phyloP scores from a whole-genome alignment of 2,888 invertebrate genomes.

The Clivina fossor region DNA sequence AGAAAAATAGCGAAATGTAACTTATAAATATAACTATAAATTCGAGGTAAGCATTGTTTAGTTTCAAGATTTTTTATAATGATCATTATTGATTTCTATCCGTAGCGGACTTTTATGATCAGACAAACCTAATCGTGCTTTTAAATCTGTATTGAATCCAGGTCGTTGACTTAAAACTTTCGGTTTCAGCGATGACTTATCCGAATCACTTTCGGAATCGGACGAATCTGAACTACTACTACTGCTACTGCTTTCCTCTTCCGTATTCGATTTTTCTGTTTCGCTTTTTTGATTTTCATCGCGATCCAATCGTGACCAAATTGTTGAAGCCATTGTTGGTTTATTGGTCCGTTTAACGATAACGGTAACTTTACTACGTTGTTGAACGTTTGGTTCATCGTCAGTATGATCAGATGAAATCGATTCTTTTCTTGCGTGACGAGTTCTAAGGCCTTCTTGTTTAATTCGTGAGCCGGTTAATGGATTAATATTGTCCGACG shows the following conservation, averaged over 20 bases:
- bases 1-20: too few species aligned
- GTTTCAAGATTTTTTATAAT: slow-evolving; percentile 40
- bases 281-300: slow-evolving; percentile 36
- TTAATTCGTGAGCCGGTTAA: slow-evolving; percentile 7
- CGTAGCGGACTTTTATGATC: slow-evolving; percentile 48
- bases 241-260: slow-evolving; percentile 37
- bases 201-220: slow-evolving; percentile 36
- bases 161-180: slow-evolving; percentile 39
- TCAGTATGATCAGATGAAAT: slow-evolving; percentile 39
- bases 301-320: slow-evolving; percentile 46
- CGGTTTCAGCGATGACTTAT: slow-evolving; percentile 36
- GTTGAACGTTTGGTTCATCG: slow-evolving; percentile 41
- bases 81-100: slow-evolving; percentile 49
- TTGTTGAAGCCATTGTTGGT: slow-evolving; percentile 48
- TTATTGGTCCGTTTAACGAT: slow-evolving; percentile 48
- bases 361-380: slow-evolving; percentile 51
- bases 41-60: too few species aligned
- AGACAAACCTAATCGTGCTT: slow-evolving; percentile 27
- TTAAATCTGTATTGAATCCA: slow-evolving; percentile 43
- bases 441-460: slow-evolving; percentile 22
- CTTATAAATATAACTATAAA: too few species aligned
- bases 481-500: not conserved
- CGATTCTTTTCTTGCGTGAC: too few species aligned
- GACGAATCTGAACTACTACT: slow-evolving; percentile 34
- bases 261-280: slow-evolving; percentile 39